Base-by-base conservation (phyloP, 64 coral and sea anemone genomes). In the Anthopleura sola region DNA sequence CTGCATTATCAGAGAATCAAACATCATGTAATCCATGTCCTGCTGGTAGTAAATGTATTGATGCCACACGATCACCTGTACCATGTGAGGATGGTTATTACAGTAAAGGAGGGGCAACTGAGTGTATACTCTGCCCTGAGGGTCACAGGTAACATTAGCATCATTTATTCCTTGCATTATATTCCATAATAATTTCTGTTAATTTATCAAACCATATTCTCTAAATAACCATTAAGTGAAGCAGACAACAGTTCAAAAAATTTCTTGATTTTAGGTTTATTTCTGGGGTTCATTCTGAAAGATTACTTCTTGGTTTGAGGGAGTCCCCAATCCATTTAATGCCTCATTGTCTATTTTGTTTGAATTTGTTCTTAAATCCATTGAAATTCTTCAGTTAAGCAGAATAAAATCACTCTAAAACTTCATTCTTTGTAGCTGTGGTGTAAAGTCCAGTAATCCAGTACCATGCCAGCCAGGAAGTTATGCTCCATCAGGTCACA, bases 21-120 rank as follows among this genome's bases (percentile, higher is more conserved):
- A 85, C 80, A 24, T 62, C 84, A 64, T 97, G 94, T 78, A 58
- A 78, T 23, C 26, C 55, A 81, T 97, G 94, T 87, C 85, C 88
- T 77, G 91, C 94, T 19, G 94, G 94, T 32, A 84, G 48, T 37
- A 87, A 93, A 75, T 97, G 94, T 66, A 79, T 81, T 54, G 75
- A 90, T 60, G 80, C 87, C 21, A 55, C 94, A 20, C 78, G 58
- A 26, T 81, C 88, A 53, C 94, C 94, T 36, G 57, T 90, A 13
- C 18, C 56, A 24, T 97, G 94, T 88, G 91, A 78, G 34, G 89
- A 97, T 90, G 94, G 94, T 5, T 93, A 87, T 56, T 97, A 90
- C 68, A 97, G 94, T 74, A 83, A 57, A 38, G 88, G 75, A 26
- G 88, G 84, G n/a, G 87, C 85, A 13, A 54, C 88, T 5, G 85